Percentiles rank a stretch among this genome's conserved stretches.
Evolutionary conservation across 2,113 vertebrate genomes (phyloP).

Genomic region (Pteronura brasiliensis): DNA sequence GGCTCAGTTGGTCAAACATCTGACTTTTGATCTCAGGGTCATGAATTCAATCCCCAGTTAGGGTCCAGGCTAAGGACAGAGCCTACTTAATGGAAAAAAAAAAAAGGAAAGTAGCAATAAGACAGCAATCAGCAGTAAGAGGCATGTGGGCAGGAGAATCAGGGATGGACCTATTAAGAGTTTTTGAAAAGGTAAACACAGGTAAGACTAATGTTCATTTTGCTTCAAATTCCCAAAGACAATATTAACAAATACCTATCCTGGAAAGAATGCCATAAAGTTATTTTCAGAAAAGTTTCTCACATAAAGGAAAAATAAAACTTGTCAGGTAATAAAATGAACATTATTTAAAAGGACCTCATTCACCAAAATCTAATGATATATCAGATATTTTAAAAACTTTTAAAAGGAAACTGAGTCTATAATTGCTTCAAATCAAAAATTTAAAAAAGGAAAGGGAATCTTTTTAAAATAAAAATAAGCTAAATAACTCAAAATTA

Average conservation of each 20-base stretch:
- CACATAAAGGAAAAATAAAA: constrained; percentile 5
- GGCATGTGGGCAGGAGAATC: background rate
- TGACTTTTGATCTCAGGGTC: background rate
- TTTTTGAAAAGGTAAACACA: constrained; percentile 3
- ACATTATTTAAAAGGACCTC: constrained; percentile 10
- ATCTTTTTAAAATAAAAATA: constrained; percentile 7
- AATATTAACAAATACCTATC: constrained; percentile 25
- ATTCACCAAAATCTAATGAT: background rate
- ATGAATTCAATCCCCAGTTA: background rate
- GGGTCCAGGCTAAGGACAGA: background rate
- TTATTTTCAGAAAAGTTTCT: constrained; percentile 28
- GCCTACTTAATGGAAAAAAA: too few relatives aligned
- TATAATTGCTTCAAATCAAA: constrained; percentile 34
- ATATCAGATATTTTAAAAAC: background rate
- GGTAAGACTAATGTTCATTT: background rate
- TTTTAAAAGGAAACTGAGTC: constrained; percentile 16
- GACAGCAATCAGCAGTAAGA: background rate
- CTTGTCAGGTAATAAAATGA: background rate
- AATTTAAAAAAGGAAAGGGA: background rate
- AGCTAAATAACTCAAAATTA: constrained; percentile 21
- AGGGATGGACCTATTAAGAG: background rate
- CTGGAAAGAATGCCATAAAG: background rate
- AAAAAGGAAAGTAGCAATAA: background rate
- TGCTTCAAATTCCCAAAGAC: constrained; percentile 13
- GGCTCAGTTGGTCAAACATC: background rate